Percentiles rank a stretch among this genome's conserved stretches.
These are phyloP conservation scores for Synanthedon formicaeformis DNA, from an alignment of 2,888 invertebrate species.

Conservation along the genomic window DNA sequence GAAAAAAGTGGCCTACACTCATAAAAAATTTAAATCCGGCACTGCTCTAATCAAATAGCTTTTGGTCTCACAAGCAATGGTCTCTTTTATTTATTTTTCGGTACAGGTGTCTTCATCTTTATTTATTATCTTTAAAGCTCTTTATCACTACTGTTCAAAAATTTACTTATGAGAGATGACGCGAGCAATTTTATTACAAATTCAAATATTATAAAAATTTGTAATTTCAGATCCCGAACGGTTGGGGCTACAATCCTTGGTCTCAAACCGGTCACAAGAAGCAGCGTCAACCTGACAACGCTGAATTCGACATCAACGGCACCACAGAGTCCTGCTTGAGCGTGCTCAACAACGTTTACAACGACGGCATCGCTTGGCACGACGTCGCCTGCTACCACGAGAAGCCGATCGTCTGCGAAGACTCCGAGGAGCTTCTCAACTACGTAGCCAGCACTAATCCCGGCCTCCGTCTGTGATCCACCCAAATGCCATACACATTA, in stretches of 20 bases:
- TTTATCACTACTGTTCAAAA: too few relatives aligned
- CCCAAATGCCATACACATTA: too few relatives aligned
- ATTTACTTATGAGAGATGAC: too few relatives aligned
- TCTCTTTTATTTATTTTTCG: too few relatives aligned
- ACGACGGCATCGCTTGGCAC: conserved; percentile 94
- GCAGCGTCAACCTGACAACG: conserved; percentile 88
- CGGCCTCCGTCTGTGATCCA: conserved; percentile 80
- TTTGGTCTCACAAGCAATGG: too few relatives aligned
- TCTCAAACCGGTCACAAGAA: conserved; percentile 93
- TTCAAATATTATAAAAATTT: conserved; percentile 1
- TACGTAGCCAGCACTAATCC: conserved; percentile 88
- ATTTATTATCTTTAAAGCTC: too few relatives aligned
- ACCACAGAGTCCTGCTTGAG: conserved; percentile 90
- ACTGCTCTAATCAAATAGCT: too few relatives aligned
- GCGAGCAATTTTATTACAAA: too few relatives aligned
- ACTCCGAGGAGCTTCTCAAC: conserved; percentile 87
- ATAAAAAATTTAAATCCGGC: too few relatives aligned
- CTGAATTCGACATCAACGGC: conserved; percentile 90
- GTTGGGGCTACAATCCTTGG: conserved; percentile 90
- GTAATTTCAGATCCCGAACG: conserved; percentile 69
- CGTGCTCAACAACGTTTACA: conserved; percentile 91
- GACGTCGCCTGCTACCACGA: conserved; percentile 94
- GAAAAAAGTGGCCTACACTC: too few relatives aligned
- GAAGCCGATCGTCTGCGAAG: conserved; percentile 92
- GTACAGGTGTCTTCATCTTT: too few relatives aligned